Conservation (phyloP, 2,113 vertebrate genomes). For the Phrynocephalus versicolor region DNA sequence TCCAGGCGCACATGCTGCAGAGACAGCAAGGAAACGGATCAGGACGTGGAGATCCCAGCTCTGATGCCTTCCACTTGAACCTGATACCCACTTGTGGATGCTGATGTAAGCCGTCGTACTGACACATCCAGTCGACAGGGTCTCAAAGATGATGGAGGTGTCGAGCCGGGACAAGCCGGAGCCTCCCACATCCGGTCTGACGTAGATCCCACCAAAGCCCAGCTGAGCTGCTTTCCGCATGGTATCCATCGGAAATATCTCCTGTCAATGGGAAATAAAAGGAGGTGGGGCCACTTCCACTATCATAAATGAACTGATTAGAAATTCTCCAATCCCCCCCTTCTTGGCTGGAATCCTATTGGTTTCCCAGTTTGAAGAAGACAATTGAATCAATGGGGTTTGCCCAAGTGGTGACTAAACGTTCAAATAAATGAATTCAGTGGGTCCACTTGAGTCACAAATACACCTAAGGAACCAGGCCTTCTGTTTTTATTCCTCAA, state of each 20-base stretch:
- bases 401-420: no score
- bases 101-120: slow-evolving; percentile 98
- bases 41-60: neutral
- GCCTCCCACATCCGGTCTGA: slow-evolving; percentile 88
- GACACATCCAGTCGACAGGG: slow-evolving; percentile 92
- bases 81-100: slow-evolving; percentile 91
- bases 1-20: slow-evolving; percentile 95
- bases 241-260: slow-evolving; percentile 89
- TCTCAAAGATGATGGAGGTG: slow-evolving; percentile 93
- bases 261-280: slow-evolving; percentile 69
- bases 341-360: no score
- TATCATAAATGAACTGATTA: neutral
- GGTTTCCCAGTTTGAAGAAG: no score
- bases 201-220: slow-evolving; percentile 92
- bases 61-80: neutral
- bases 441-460: no score
- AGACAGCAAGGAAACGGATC: slow-evolving; percentile 7
- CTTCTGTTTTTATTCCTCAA: no score
- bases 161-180: slow-evolving; percentile 94
- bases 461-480: no score
- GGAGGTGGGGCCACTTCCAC: no score
- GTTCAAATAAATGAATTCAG: no score
- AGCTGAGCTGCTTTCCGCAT: slow-evolving; percentile 90
- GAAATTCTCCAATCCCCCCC: neutral
- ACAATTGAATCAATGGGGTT: no score